Evolutionary conservation across 2,113 vertebrate genomes (phyloP).

Genomic region (Tretioscincus oriximinensis): DNA sequence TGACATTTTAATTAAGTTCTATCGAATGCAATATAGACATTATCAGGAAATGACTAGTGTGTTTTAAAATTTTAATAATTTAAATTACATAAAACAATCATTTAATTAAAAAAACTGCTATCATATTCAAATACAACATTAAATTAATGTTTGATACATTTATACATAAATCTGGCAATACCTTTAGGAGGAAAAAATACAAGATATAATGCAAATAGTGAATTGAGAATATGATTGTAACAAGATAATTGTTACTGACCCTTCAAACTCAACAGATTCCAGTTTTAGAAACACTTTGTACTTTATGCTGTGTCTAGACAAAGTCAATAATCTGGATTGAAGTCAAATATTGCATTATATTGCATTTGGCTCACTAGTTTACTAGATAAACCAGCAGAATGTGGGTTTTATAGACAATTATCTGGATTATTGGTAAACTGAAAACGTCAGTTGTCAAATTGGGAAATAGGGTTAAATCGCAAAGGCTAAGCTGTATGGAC

Average conservation of each 20-base stretch:
- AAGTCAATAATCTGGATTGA: too few relatives aligned
- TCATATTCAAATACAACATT: slow-evolving; percentile 20
- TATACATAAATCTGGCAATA: accelerated
- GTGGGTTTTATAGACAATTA: too few relatives aligned
- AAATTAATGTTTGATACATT: background rate
- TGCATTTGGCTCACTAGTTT: too few relatives aligned
- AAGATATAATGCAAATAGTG: too few relatives aligned
- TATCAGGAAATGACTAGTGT: slow-evolving; percentile 20
- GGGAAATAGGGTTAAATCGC: too few relatives aligned
- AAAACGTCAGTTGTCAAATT: too few relatives aligned
- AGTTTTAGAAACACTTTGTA: background rate
- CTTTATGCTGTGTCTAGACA: too few relatives aligned
- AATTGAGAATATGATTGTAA: background rate
- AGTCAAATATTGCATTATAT: too few relatives aligned
- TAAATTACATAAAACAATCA: slow-evolving; percentile 9
- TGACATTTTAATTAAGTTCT: slow-evolving; percentile 64
- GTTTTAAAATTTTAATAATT: slow-evolving; percentile 15
- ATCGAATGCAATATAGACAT: slow-evolving; percentile 22
- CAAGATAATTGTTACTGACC: background rate
- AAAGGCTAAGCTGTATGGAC: too few relatives aligned
- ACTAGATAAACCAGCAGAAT: too few relatives aligned
- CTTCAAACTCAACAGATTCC: background rate
- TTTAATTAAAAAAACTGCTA: background rate
- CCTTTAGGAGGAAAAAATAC: background rate
- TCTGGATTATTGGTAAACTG: too few relatives aligned